Evolutionary conservation across 1,140 invertebrate genomes (phyloP), one percentile per base, ranked within the genome.

Genomic region (Oryctes rhinoceros): DNA sequence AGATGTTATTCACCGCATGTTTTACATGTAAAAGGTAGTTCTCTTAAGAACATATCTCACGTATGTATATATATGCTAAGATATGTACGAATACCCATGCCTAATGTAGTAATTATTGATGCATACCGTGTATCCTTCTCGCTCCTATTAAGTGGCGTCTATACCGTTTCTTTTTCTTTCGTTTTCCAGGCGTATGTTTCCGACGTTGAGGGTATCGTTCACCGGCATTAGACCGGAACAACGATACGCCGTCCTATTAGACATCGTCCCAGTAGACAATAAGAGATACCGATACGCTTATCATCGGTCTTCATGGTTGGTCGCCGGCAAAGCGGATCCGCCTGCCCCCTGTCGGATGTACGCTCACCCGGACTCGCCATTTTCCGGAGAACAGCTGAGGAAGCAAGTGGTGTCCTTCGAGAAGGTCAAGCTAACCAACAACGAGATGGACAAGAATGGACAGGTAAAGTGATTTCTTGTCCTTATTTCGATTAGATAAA

Each of bases 391-490:
- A 87, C 97, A 98, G 88, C 91, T 99, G 44, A 90, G 94, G 83
- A 98, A 98, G 89, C 98, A 99, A 90, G 96, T 99, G 85, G 96
- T 99, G 85, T 98, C 97, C 81, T 99, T 99, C 89, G 98, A 99
- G 91, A 99, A 99, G 90, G 96, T 99, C 87, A 99, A 99, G 89
- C 93, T 99, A 82, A 99, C 98, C 87, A 99, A 99, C 90, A 99
- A 99, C 90, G 97, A 99, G 89, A 96, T 98, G 94, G 98, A 99
- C 89, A 98, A 98, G 89, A 96, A 97, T 87, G 97, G 97, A 89
- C 97, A 99, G 92, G 98, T 99, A 90, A 71, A 53, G 0, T 53
- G 49, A 10, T 53, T 53, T 53, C n/a, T 15, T 53, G 9, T 15
- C 3, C 47, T 48, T 48, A 9, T 48, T 15, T 48, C 47, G 13